phyloP scores from a whole-genome alignment of 2,888 invertebrate genomes.

The Ornithoptera alexandrae region DNA sequence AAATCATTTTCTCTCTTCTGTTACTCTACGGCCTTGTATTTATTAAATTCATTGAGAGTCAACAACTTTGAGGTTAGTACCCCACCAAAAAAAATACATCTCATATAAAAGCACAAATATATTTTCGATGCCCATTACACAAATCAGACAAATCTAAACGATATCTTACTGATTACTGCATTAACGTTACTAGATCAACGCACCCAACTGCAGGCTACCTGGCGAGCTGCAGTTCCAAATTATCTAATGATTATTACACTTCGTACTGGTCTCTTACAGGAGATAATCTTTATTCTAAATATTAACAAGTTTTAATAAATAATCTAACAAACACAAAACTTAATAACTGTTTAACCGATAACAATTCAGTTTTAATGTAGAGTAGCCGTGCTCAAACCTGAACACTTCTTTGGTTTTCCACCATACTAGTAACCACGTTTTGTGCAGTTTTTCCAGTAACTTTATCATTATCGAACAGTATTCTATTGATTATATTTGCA shows the following conservation, averaged over 20 bases:
- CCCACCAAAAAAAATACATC: not conserved
- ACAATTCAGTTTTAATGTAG: not conserved
- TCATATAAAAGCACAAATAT: conserved; percentile 8
- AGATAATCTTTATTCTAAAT: conserved; percentile 34
- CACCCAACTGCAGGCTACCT: conserved; percentile 8
- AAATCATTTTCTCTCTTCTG: no score
- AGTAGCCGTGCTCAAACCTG: conserved; percentile 33
- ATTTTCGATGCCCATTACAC: conserved; percentile 20
- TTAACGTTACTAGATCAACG: not conserved
- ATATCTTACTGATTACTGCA: conserved; percentile 1
- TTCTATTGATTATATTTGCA: conserved; percentile 81
- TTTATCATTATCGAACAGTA: conserved; percentile 47
- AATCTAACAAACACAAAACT: not conserved
- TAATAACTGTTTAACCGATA: not conserved
- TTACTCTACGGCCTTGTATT: no score
- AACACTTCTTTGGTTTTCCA: conserved; percentile 59
- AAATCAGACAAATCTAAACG: conserved; percentile 10
- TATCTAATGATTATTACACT: conserved; percentile 63
- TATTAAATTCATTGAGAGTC: no score
- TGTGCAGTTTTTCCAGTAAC: conserved; percentile 48
- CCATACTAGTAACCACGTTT: conserved; percentile 61
- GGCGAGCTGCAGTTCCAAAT: conserved; percentile 2
- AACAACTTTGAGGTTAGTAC: not conserved
- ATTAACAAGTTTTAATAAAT: conserved; percentile 25
- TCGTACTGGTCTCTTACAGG: conserved; percentile 58